Evolutionary conservation across 2,113 vertebrate species (phyloP).

Genomic region (Pogonocichla stellata): DNA sequence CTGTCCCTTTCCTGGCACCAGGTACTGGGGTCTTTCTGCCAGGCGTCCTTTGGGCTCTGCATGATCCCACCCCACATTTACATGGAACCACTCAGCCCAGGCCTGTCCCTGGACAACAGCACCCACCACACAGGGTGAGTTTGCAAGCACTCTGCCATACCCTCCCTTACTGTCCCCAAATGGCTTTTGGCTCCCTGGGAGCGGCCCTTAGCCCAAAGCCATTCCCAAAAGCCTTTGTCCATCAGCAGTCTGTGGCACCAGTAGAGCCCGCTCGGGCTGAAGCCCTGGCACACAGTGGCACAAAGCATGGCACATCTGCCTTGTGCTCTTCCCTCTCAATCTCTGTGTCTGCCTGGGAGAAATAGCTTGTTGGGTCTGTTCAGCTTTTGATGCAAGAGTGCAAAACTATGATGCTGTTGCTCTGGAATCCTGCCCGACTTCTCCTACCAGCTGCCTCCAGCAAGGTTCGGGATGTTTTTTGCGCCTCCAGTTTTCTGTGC

Average conservation of each 20-base stretch:
- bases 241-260: background rate
- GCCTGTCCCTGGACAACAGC: background rate
- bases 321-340: background rate
- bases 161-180: background rate
- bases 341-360: background rate
- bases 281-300: background rate
- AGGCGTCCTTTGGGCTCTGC: background rate
- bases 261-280: rapidly evolving
- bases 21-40: background rate
- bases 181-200: background rate
- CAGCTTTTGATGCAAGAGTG: background rate
- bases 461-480: background rate
- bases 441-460: slow-evolving; percentile 15
- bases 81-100: background rate
- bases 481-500: background rate
- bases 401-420: background rate
- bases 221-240: background rate
- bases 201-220: background rate
- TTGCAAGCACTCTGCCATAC: background rate
- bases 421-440: slow-evolving; percentile 44
- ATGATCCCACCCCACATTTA: background rate
- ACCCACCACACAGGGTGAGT: background rate
- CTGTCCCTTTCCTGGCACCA: background rate
- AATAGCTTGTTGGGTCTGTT: background rate
- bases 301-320: background rate